Evolutionary conservation across 2,113 vertebrate genomes (phyloP).

Genomic region (Pantherophis guttatus): DNA sequence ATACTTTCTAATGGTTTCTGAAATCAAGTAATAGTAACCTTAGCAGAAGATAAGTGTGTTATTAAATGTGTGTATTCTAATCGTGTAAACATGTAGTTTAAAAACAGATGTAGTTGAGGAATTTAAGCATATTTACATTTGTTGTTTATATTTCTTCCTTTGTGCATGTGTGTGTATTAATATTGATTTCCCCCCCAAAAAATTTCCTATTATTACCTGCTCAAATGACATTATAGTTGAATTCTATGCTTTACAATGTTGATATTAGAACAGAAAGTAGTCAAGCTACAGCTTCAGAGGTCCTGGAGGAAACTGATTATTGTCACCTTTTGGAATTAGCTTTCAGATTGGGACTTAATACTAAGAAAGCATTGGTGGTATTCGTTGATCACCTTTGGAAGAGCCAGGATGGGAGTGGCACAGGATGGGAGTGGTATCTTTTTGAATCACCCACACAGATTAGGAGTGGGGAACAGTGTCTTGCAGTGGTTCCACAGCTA

Average conservation of each 20-base stretch:
- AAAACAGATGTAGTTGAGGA: background rate
- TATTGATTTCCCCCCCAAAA: background rate
- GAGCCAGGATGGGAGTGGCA: background rate
- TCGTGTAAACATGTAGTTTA: background rate
- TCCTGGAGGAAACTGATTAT: background rate
- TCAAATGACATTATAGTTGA: background rate
- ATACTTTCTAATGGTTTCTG: background rate
- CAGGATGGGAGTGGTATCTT: background rate
- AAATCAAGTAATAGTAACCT: background rate
- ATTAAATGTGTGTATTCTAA: background rate
- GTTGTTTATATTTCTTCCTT: background rate
- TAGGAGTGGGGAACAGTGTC: background rate
- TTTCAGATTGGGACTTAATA: background rate
- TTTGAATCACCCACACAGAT: background rate
- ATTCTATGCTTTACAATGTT: background rate
- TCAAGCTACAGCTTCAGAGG: background rate
- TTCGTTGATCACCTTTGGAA: background rate
- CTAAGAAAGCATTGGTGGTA: background rate
- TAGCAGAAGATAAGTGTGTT: background rate
- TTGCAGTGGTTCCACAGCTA: background rate
- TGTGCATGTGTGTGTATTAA: background rate
- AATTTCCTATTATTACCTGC: background rate
- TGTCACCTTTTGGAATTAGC: background rate
- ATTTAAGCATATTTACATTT: background rate
- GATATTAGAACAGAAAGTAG: background rate